Base-by-base conservation (phyloP, 2,797 vertebrate species). In the Galaxias olidus region DNA sequence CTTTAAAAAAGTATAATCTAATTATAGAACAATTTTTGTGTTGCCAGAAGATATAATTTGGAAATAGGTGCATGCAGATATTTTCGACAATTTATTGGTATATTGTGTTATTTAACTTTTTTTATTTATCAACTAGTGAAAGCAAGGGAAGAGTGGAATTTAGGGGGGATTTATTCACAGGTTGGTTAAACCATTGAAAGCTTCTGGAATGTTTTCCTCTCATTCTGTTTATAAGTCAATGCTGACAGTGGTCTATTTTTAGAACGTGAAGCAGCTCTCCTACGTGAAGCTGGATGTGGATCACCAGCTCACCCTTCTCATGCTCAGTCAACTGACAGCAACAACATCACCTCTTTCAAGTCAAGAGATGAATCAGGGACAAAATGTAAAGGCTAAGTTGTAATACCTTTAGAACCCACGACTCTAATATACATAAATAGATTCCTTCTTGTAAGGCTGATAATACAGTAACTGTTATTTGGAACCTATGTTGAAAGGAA, bases 261-360 rank as follows among this genome's bases (percentile, higher is more conserved):
- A 90, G 93, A 89, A 59, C 76, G 86, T 58, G 83, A 91, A 68
- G 73, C 75, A n/a, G 66, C 59, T 12, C 43, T 88, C 71, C 60
- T 69, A 13, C 49, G 20, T 56, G 77, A 54, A 30, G 30, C 30
- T 58, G 70, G 57, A 46, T 69, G 77, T 19, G 58, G 78, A 63
- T 42, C 51, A 74, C 74, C 62, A 47, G 42, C 62, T 63, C 50
- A 19, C 0, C 18, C 58, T 0, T 30, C 78, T 17, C 63, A 20
- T 1, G n/a, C 11, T n/a, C 41, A 12, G 1, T 30, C 15, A 41
- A 40, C 42, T 0, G 20, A 42, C 30, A 30, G 30, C 17, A 63
- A 59, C 17, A 63, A 59, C 47, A 5, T 61, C 7, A 41, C 70
- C 17, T 61, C 64, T 50, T 81, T 81, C 58, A 74, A 65, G 49